Evolutionary conservation across 2,113 vertebrate species (phyloP), one percentile per base, ranked within the genome.

Genomic region (Cyanoramphus novaezelandiae): DNA sequence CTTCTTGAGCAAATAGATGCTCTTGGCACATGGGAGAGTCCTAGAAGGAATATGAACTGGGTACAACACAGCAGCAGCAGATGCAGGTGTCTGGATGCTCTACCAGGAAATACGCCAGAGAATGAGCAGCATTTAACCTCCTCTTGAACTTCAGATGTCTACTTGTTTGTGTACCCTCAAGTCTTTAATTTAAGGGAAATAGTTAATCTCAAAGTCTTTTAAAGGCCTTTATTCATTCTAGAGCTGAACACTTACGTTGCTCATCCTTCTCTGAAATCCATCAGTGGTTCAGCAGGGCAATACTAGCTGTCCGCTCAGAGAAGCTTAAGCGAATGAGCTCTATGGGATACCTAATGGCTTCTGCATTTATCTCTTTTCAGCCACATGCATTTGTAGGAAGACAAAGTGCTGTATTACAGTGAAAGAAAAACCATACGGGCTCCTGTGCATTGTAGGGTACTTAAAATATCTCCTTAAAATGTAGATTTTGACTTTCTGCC

Each of bases 401-500:
- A 72, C 70, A 63, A 83, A 92, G 69, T 88, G 87, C 76, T 77
- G 75, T 92, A 93, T 82, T 88, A 84, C 6, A 2, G 39, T 44
- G 79, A 91, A 95, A 95, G 88, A 91, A 92, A 91, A 95, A 69
- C 47, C 64, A 15, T 76, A 33, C 20, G 5, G 85, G 82, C 89
- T 97, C 46, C 93, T 92, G 94, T 94, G 95, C 97, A 79, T 79
- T 95, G 94, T 94, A 90, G 90, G 90, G 87, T 65, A 96, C 93
- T 96, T 94, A 94, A 97, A 97, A 95, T 92, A 96, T 95, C 63
- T 15, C 94, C 92, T 97, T 91, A 93, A 97, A 97, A 97, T 96
- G 96, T 95, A 96, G 97, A 86, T 97, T 97, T 98, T 98, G 98
- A 98, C 96, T 97, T 90, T 97, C 52, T 97, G 98, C 98, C 97